Evolutionary conservation across 1,140 invertebrate genomes (phyloP).

Genomic region (Drosophila mayri): DNA sequence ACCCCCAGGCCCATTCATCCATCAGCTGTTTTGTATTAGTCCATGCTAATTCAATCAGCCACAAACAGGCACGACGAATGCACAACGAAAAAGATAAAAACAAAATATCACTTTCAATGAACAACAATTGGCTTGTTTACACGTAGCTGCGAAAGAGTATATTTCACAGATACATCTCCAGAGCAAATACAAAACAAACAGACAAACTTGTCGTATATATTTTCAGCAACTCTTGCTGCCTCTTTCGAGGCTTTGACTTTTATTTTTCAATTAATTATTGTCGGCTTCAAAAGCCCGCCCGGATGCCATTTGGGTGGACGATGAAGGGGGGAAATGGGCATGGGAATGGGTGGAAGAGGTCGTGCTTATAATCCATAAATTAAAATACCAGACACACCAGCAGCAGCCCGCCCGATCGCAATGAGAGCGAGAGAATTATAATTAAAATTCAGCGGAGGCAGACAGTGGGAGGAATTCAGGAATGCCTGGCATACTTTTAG

Average conservation of each 20-base stretch:
- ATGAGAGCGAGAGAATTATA: constrained; percentile 28
- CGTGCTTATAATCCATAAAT: constrained; percentile 66
- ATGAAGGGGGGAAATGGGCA: not conserved
- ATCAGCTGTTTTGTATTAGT: constrained; percentile 45
- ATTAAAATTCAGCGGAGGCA: constrained; percentile 25
- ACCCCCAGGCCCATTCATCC: constrained; percentile 17
- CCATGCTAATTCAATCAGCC: constrained; percentile 54
- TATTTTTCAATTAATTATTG: constrained; percentile 63
- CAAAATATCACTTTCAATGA: constrained; percentile 46
- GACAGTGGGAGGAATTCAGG: not conserved
- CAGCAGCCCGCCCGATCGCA: constrained; percentile 21
- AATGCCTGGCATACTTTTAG: constrained; percentile 63
- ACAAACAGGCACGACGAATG: constrained; percentile 14
- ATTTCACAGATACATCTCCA: constrained; percentile 31
- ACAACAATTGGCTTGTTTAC: constrained; percentile 61
- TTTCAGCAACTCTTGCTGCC: constrained; percentile 10
- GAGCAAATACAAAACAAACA: constrained; percentile 9
- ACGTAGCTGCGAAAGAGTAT: constrained; percentile 23
- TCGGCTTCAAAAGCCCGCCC: constrained; percentile 26
- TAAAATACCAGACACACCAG: constrained; percentile 54
- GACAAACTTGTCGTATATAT: constrained; percentile 6
- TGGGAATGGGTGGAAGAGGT: constrained; percentile 12
- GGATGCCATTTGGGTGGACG: constrained; percentile 26
- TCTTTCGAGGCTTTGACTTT: constrained; percentile 19
- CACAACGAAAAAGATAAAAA: constrained; percentile 4